These are phyloP conservation scores for Heliconius ethilla DNA, from an alignment of 2,888 invertebrate genomes.

Conservation along the genomic window DNA sequence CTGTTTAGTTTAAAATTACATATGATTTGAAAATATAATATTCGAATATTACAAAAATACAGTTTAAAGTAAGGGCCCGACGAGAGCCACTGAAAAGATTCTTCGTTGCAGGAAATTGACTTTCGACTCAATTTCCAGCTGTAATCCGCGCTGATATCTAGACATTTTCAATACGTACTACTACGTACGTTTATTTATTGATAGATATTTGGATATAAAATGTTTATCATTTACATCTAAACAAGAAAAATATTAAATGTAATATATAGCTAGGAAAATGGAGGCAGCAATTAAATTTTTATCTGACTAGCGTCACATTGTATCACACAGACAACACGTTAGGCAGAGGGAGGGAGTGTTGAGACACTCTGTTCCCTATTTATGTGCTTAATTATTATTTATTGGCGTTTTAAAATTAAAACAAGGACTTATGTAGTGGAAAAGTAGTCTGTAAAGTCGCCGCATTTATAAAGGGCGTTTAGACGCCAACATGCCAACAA, in stretches of 20 bases:
- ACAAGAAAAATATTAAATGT: neutral
- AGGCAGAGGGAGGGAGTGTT: too few species aligned
- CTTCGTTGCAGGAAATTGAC: slow-evolving; percentile 48
- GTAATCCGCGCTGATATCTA: slow-evolving; percentile 44
- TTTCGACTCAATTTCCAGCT: slow-evolving; percentile 51
- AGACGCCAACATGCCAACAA: too few species aligned
- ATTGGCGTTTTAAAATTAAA: too few species aligned
- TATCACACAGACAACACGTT: too few species aligned
- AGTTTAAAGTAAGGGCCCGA: slow-evolving; percentile 19
- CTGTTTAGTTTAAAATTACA: too few species aligned
- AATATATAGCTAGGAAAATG: neutral
- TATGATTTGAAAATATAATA: neutral
- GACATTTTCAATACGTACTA: slow-evolving; percentile 45
- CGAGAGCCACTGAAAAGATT: slow-evolving; percentile 42
- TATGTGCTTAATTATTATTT: too few species aligned
- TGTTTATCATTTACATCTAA: neutral
- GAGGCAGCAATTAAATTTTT: too few species aligned
- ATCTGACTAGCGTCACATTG: too few species aligned
- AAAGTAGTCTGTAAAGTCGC: too few species aligned
- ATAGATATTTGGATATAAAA: neutral
- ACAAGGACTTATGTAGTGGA: too few species aligned
- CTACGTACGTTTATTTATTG: slow-evolving; percentile 23
- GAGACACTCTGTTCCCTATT: too few species aligned
- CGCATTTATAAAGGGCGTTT: too few species aligned
- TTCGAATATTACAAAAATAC: neutral